A percentile compares a stretch with the other conserved stretches of the same genome.
Evolutionary conservation across 2,113 vertebrate genomes (phyloP).

Genomic region (Cryptomyrus ogoouensis): DNA sequence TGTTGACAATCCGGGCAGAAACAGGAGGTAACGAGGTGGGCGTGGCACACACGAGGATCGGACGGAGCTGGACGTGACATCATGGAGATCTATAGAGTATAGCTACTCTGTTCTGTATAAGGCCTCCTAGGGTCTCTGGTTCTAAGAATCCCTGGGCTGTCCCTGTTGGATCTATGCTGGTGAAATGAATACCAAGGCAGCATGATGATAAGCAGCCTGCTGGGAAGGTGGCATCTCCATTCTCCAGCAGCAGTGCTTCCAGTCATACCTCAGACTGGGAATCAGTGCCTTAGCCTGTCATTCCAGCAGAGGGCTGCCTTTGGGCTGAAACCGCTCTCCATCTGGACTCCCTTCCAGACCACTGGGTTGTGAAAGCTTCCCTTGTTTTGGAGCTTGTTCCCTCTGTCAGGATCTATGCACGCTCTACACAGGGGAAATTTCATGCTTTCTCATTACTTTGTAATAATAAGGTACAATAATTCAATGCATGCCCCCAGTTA

Average conservation of each 20-base stretch:
- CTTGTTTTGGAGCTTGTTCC: neutral
- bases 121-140: neutral
- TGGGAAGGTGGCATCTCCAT: neutral
- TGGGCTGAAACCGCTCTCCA: neutral
- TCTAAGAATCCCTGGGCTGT: neutral
- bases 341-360: neutral
- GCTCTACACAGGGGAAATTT: neutral
- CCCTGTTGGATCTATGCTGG: neutral
- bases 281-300: neutral
- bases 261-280: neutral
- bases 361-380: neutral
- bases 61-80: no score
- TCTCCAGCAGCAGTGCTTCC: neutral
- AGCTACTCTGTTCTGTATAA: neutral
- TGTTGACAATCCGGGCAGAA: no score
- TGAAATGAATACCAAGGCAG: neutral
- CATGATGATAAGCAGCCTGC: neutral
- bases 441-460: neutral
- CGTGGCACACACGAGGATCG: no score
- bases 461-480: neutral
- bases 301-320: neutral
- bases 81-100: neutral
- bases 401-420: neutral
- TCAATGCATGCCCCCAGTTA: neutral
- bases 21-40: no score